Evolutionary conservation across 2,888 invertebrate species (phyloP).

Genomic region (Gari tellinella): DNA sequence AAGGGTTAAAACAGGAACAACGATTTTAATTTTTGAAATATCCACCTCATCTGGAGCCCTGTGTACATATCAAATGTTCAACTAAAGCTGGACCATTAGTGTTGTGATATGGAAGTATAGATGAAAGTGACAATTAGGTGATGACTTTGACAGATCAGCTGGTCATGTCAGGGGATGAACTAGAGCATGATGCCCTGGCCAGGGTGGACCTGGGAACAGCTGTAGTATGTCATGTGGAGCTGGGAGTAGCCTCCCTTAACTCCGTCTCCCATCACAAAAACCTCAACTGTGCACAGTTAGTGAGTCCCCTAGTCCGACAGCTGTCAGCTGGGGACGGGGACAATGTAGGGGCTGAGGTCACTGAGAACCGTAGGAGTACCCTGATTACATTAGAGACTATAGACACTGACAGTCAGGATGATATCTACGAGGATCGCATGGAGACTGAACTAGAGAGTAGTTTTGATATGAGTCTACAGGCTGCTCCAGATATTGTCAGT

Average conservation of each 20-base stretch:
- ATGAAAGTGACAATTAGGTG: background rate
- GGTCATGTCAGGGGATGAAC: background rate
- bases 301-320: slow-evolving; percentile 41
- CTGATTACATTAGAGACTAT: slow-evolving; percentile 30
- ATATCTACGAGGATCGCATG: slow-evolving; percentile 43
- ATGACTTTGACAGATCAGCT: background rate
- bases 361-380: slow-evolving; percentile 24
- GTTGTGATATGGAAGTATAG: background rate
- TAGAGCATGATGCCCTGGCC: background rate
- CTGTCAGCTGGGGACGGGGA: slow-evolving; percentile 21
- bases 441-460: slow-evolving; percentile 41
- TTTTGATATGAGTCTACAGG: slow-evolving; percentile 14
- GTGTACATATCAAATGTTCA: too few relatives aligned
- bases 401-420: slow-evolving; percentile 22
- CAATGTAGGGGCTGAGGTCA: background rate
- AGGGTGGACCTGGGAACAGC: background rate
- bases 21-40: too few relatives aligned
- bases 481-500: background rate
- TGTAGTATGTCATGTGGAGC: slow-evolving; percentile 31
- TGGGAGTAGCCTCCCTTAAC: slow-evolving; percentile 47
- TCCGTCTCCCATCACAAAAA: slow-evolving; percentile 53
- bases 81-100: background rate
- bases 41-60: too few relatives aligned
- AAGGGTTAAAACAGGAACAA: too few relatives aligned
- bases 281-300: slow-evolving; percentile 50